phyloP scores from a whole-genome alignment of 2,888 invertebrate genomes.

The Thecocarcelia acutangulata region DNA sequence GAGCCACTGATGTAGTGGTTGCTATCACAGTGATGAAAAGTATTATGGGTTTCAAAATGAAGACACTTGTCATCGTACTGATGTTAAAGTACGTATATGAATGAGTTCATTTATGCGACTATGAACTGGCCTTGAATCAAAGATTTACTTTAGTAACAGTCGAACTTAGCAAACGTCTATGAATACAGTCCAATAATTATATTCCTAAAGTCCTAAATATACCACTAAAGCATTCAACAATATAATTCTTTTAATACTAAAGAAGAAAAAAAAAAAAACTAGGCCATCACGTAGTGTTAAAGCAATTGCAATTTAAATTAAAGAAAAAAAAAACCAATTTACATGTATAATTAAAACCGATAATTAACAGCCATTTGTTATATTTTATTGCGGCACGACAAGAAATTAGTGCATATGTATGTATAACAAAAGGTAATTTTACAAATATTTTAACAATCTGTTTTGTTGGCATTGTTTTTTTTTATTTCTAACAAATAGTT shows the following conservation, averaged over 20 bases:
- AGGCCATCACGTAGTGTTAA: background rate
- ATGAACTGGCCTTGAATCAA: too few relatives aligned
- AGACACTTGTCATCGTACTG: too few relatives aligned
- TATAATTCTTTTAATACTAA: background rate
- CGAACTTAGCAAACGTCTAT: too few relatives aligned
- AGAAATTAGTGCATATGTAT: too few relatives aligned
- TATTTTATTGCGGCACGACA: conserved; percentile 23
- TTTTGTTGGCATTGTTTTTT: conserved; percentile 9
- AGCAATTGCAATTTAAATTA: background rate
- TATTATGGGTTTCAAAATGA: too few relatives aligned
- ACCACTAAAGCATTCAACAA: background rate
- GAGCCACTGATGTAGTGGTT: too few relatives aligned
- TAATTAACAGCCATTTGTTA: conserved; percentile 30
- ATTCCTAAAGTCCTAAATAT: background rate
- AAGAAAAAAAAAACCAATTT: background rate
- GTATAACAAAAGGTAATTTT: conserved; percentile 49
- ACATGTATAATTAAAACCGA: background rate
- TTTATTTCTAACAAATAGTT: conserved; percentile 29
- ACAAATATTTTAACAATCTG: conserved; percentile 19
- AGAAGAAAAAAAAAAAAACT: background rate
- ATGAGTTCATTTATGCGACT: too few relatives aligned
- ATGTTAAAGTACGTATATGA: too few relatives aligned
- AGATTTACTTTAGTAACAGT: too few relatives aligned
- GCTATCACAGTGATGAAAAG: too few relatives aligned
- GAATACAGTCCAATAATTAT: too few relatives aligned